These are phyloP conservation scores for Galaxea fascicularis DNA, from an alignment of 92 coral and sea anemone genomes.

Conservation along the genomic window DNA sequence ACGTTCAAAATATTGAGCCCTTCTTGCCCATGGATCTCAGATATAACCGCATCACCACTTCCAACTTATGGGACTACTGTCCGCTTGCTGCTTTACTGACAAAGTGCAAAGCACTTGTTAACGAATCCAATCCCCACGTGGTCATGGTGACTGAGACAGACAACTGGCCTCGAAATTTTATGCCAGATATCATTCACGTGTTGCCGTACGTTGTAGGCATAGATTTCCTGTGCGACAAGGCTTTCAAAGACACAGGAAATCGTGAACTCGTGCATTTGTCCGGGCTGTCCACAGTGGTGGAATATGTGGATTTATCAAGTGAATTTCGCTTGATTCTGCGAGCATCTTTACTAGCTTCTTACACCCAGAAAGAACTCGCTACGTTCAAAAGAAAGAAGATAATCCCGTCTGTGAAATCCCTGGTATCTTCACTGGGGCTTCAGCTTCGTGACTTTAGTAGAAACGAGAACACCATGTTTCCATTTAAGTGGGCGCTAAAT, in stretches of 20 bases:
- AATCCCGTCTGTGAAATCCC: conserved; percentile 22
- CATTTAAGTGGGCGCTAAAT: conserved; percentile 71
- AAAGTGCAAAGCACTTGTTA: conserved; percentile 40
- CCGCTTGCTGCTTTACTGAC: conserved; percentile 50
- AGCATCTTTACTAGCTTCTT: conserved; percentile 58
- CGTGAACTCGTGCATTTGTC: conserved; percentile 43
- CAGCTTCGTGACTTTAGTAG: conserved; percentile 64
- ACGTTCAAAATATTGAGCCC: conserved; percentile 55
- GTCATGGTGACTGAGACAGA: conserved; percentile 70
- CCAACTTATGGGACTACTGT: conserved; percentile 73
- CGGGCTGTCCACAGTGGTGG: conserved; percentile 44
- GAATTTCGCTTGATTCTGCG: conserved; percentile 67
- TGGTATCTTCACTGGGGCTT: conserved; percentile 61
- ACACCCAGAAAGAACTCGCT: conserved; percentile 20
- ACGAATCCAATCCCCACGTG: conserved; percentile 51
- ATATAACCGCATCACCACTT: conserved; percentile 73
- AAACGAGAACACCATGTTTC: conserved; percentile 66
- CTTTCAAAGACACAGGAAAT: conserved; percentile 69
- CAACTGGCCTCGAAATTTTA: conserved; percentile 51
- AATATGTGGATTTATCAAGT: conserved; percentile 51
- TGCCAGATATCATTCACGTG: conserved; percentile 3
- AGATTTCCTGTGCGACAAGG: conserved; percentile 19
- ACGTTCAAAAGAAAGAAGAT: conserved; percentile 17
- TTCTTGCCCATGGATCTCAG: conserved; percentile 38
- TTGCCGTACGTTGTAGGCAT: not conserved